These are phyloP conservation scores for Plebejus argus DNA, from an alignment of 2,888 invertebrate species.

Conservation along the genomic window DNA sequence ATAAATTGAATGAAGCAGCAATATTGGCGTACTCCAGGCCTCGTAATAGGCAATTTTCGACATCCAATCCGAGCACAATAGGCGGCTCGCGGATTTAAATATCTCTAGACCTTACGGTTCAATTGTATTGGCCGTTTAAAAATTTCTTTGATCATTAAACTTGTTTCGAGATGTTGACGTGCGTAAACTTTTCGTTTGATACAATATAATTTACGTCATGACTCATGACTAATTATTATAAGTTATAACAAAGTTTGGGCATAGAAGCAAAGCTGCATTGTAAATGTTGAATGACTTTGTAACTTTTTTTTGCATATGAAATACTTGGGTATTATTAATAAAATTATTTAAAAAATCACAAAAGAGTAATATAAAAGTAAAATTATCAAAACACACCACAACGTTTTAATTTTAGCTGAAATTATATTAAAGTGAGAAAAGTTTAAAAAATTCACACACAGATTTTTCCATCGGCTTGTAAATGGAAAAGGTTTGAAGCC, in stretches of 20 bases:
- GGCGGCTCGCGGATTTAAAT: constrained; percentile 65
- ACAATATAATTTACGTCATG: not conserved
- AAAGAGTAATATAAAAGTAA: not conserved
- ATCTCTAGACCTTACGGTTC: constrained; percentile 53
- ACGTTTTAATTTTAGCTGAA: not conserved
- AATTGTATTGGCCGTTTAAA: constrained; percentile 38
- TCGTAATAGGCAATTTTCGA: constrained; percentile 77
- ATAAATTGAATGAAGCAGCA: constrained; percentile 76
- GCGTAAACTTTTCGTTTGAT: not conserved
- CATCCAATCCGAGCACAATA: constrained; percentile 67
- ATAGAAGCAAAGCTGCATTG: too few relatives aligned
- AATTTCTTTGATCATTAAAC: constrained; percentile 32
- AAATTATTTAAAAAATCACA: too few relatives aligned
- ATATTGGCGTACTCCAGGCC: constrained; percentile 65
- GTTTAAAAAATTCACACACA: constrained; percentile 35
- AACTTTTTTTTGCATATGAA: not conserved
- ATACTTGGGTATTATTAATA: not conserved
- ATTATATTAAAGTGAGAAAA: constrained; percentile 18
- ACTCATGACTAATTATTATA: too few relatives aligned
- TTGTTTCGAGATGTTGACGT: not conserved
- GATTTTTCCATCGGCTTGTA: constrained; percentile 38
- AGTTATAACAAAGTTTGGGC: too few relatives aligned
- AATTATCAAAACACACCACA: not conserved
- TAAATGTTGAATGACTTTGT: too few relatives aligned
- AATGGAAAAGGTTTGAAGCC: constrained; percentile 42